Conservation (phyloP, 2,113 vertebrate species). For the Pelusios castaneus region DNA sequence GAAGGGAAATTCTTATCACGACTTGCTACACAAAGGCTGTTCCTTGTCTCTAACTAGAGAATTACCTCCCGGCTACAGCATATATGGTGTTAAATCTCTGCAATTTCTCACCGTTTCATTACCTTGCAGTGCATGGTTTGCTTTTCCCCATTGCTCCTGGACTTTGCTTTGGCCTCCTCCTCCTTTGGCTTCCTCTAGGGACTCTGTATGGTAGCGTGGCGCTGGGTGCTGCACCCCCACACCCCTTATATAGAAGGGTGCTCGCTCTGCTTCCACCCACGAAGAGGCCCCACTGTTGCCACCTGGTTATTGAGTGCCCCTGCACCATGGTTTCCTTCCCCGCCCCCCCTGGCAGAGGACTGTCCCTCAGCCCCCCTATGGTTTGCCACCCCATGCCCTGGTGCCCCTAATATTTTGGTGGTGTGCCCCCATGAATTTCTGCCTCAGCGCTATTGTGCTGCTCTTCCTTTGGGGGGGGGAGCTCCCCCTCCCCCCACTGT, state of each 20-base stretch:
- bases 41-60: not conserved
- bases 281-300: too few species aligned
- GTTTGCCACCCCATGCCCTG: not conserved
- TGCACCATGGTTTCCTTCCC: not conserved
- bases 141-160: not conserved
- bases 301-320: not conserved
- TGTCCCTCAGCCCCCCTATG: not conserved
- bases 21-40: not conserved
- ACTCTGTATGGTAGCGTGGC: not conserved
- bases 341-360: not conserved
- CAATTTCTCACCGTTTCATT: not conserved
- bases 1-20: not conserved
- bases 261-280: too few species aligned
- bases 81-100: not conserved
- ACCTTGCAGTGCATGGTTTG: not conserved
- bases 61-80: not conserved
- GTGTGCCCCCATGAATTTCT: not conserved
- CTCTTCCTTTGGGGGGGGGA: too few species aligned
- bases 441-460: too few species aligned
- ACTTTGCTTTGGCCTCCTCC: not conserved
- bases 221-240: too few species aligned
- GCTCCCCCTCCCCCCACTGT: too few species aligned
- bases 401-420: not conserved
- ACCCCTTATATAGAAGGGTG: too few species aligned
- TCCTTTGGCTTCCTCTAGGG: not conserved